Percentiles rank a stretch among this genome's conserved stretches.
Evolutionary conservation across 2,797 vertebrate genomes (phyloP).

Genomic region (Eospalax fontanierii): DNA sequence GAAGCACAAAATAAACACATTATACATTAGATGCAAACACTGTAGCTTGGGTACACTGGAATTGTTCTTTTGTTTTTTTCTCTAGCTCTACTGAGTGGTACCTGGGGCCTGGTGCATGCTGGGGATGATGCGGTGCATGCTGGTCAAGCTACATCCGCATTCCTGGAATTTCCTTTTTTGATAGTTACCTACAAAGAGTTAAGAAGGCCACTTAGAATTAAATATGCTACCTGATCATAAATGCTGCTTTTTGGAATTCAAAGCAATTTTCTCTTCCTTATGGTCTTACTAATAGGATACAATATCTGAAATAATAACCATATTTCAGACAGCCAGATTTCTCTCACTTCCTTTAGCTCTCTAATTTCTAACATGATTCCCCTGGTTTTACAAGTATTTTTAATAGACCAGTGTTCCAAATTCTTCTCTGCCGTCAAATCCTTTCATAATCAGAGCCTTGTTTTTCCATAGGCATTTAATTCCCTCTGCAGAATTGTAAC

Average conservation of each 20-base stretch:
- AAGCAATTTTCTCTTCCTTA: constrained; percentile 59
- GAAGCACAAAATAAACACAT: neutral
- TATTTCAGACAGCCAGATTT: constrained; percentile 61
- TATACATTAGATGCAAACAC: neutral
- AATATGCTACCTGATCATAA: constrained; percentile 37
- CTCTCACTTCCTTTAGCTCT: constrained; percentile 80
- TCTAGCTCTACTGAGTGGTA: neutral
- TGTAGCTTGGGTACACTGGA: neutral
- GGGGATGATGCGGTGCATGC: neutral
- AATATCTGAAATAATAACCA: constrained; percentile 74
- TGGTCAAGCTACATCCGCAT: neutral
- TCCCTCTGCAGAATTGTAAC: constrained; percentile 81
- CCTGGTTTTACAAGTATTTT: constrained; percentile 83
- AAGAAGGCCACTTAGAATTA: constrained; percentile 51
- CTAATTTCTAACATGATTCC: constrained; percentile 83
- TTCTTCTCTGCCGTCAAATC: constrained; percentile 73
- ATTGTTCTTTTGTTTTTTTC: neutral
- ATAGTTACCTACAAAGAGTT: constrained; percentile 53
- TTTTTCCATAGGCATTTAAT: constrained; percentile 83
- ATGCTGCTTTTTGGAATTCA: constrained; percentile 62
- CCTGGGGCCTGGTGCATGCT: neutral
- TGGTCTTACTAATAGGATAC: constrained; percentile 47
- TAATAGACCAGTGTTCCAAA: constrained; percentile 80
- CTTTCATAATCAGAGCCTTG: constrained; percentile 78
- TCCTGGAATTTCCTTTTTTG: neutral